Evolutionary conservation across 2,113 vertebrate species (phyloP).

Genomic region (Tiliqua scincoides): DNA sequence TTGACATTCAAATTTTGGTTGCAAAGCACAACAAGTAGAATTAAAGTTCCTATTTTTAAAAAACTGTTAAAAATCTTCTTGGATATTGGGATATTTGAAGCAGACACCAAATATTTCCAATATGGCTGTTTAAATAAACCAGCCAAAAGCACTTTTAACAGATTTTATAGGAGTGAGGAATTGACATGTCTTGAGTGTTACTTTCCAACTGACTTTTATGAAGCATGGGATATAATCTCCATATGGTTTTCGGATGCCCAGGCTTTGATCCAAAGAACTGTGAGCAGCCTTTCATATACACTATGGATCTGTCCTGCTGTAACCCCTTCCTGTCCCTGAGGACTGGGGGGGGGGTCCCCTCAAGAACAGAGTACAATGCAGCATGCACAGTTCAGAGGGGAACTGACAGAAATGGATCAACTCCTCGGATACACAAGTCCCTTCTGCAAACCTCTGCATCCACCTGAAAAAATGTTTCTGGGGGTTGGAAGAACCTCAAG

Average conservation of each 20-base stretch:
- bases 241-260: not conserved
- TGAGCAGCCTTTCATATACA: not conserved
- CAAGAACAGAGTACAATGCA: no score
- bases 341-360: no score
- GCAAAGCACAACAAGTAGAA: conserved; percentile 25
- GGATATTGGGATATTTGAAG: conserved; percentile 51
- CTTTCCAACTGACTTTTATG: conserved; percentile 44
- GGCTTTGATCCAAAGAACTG: not conserved
- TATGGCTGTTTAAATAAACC: conserved; percentile 41
- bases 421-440: no score
- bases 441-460: no score
- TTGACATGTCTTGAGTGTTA: not conserved
- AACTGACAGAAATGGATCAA: no score
- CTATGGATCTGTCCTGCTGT: not conserved
- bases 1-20: conserved; percentile 40
- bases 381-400: no score
- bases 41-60: conserved; percentile 1
- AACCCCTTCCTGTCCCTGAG: no score
- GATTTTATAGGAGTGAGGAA: conserved; percentile 40
- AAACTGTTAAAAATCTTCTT: conserved; percentile 32
- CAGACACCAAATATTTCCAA: conserved; percentile 44
- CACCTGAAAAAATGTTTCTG: no score
- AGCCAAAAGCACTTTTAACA: conserved; percentile 43
- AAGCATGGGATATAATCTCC: not conserved
- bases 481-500: no score